Conservation (phyloP, 2,113 vertebrate species). For the Notothenia rossii region DNA sequence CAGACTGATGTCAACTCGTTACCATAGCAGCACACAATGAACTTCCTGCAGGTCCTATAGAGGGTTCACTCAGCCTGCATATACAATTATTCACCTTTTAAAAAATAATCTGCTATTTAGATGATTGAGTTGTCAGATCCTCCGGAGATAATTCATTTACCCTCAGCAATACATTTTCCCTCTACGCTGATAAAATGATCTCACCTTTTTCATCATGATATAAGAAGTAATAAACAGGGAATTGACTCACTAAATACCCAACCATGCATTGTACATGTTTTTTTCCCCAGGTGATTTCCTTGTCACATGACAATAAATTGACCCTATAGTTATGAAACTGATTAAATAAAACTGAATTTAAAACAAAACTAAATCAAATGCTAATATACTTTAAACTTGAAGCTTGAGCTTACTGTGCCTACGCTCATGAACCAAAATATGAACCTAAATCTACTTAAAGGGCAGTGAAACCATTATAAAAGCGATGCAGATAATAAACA, state of each 20-base stretch:
- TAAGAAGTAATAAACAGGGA: background rate
- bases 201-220: background rate
- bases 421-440: too few relatives aligned
- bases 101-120: background rate
- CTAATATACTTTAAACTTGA: too few relatives aligned
- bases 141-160: background rate
- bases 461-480: too few relatives aligned
- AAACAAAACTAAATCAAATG: too few relatives aligned
- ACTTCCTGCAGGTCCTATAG: conserved; percentile 16
- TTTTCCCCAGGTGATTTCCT: too few relatives aligned
- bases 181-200: background rate
- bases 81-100: conserved; percentile 22
- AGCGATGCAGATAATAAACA: too few relatives aligned
- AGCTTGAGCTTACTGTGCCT: too few relatives aligned
- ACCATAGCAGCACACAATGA: conserved; percentile 48
- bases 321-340: too few relatives aligned
- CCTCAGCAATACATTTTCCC: too few relatives aligned
- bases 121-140: background rate
- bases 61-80: conserved; percentile 1
- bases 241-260: background rate
- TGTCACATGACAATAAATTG: too few relatives aligned
- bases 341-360: too few relatives aligned
- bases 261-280: background rate
- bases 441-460: too few relatives aligned
- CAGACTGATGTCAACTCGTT: conserved; percentile 31